Conservation (phyloP, 2,797 vertebrate genomes). For the Hemitrygon akajei region DNA sequence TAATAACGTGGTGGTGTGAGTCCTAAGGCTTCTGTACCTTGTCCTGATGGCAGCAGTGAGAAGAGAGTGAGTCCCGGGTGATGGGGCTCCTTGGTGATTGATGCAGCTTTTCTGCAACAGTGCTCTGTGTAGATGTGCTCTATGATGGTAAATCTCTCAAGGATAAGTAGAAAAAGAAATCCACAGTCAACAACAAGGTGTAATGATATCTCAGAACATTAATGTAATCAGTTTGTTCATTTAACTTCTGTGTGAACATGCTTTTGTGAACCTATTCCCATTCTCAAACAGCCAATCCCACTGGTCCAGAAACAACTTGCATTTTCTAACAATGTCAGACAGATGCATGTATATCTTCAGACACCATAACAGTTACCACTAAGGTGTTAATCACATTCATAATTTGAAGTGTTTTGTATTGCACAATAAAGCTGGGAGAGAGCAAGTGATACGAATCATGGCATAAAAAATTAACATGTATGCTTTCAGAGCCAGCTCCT, state of each 20-base stretch:
- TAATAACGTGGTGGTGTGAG: too few species aligned
- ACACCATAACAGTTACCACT: background rate
- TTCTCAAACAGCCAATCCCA: background rate
- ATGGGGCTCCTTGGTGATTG: too few species aligned
- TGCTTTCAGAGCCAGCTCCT: background rate
- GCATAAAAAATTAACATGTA: background rate
- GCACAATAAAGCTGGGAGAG: background rate
- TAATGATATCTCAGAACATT: background rate
- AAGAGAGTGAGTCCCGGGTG: too few species aligned
- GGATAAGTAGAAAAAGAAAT: background rate
- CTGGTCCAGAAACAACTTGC: background rate
- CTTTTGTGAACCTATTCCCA: background rate
- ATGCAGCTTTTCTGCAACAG: too few species aligned
- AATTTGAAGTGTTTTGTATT: background rate
- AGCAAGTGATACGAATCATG: background rate
- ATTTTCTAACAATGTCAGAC: background rate
- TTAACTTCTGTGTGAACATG: background rate
- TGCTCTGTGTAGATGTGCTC: too few species aligned
- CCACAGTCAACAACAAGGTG: background rate
- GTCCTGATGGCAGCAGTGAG: too few species aligned
- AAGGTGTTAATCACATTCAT: background rate
- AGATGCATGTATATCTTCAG: background rate
- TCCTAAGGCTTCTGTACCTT: too few species aligned
- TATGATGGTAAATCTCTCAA: background rate
- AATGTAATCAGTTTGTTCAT: background rate